Percentiles rank a stretch among this genome's conserved stretches.
Conservation (phyloP, 2,888 invertebrate genomes). For the Erynnis tages region DNA sequence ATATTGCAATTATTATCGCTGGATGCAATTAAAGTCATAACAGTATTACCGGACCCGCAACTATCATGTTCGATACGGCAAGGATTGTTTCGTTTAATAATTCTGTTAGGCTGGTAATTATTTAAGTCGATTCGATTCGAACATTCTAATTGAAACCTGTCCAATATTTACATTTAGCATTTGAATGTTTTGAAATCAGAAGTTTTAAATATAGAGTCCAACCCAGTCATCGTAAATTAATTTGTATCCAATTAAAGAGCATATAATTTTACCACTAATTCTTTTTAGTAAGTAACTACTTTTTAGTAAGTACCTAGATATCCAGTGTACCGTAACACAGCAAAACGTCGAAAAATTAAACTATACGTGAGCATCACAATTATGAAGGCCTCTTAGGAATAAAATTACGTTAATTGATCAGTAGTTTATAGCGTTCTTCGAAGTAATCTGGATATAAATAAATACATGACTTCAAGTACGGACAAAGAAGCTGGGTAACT, state of each 20-base stretch:
- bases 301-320: not conserved
- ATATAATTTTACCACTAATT: not conserved
- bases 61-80: slow-evolving; percentile 49
- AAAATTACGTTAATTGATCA: slow-evolving; percentile 3
- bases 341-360: too few relatives aligned
- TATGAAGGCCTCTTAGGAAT: not conserved
- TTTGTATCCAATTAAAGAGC: not conserved
- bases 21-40: slow-evolving; percentile 28
- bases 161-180: not conserved
- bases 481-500: slow-evolving; percentile 38
- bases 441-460: slow-evolving; percentile 18
- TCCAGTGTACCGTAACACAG: too few relatives aligned
- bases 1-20: slow-evolving; percentile 25
- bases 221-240: not conserved
- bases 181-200: slow-evolving; percentile 1
- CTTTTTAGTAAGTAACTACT: not conserved
- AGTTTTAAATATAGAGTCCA: not conserved
- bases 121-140: slow-evolving; percentile 26
- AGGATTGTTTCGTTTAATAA: slow-evolving; percentile 30
- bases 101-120: slow-evolving; percentile 31
- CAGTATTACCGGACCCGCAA: slow-evolving; percentile 48
- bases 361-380: too few relatives aligned
- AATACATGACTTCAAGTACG: slow-evolving; percentile 20
- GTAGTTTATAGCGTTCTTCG: slow-evolving; percentile 4
- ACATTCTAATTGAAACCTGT: slow-evolving; percentile 24